Evolutionary conservation across 2,797 vertebrate genomes (phyloP).

Genomic region (Arremon aurantiirostris): DNA sequence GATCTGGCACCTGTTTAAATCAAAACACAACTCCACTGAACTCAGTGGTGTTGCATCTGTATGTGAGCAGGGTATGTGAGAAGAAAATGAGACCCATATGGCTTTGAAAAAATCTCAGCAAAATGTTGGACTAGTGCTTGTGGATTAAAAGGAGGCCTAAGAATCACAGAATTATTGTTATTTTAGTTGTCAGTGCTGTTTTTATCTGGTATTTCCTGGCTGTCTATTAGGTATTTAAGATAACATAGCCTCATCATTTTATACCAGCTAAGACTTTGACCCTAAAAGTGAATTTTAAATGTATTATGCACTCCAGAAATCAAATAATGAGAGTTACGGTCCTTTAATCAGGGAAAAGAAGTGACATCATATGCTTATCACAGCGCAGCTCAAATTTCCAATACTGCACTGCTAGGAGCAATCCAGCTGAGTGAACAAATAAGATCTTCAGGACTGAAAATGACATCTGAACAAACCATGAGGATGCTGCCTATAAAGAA

Average conservation of each 20-base stretch:
- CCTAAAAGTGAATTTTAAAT: not conserved
- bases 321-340: not conserved
- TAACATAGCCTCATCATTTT: conserved; percentile 12
- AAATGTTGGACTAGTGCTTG: not conserved
- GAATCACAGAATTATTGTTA: not conserved
- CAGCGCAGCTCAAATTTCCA: conserved; percentile 8
- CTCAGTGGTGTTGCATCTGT: not conserved
- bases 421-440: conserved; percentile 2
- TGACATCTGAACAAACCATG: not conserved
- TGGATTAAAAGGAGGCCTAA: conserved; percentile 17
- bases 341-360: conserved; percentile 40
- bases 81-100: conserved; percentile 56
- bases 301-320: not conserved
- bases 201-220: not conserved
- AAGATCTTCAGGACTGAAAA: not conserved
- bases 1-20: conserved; percentile 58
- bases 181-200: conserved; percentile 8
- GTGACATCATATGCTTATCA: conserved; percentile 27
- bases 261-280: conserved; percentile 8
- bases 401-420: not conserved
- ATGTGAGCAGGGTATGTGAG: not conserved
- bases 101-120: conserved; percentile 9
- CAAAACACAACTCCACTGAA: conserved; percentile 40
- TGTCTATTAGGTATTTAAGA: conserved; percentile 16
- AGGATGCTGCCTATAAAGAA: not conserved